These are phyloP conservation scores for Diachasmimorpha longicaudata DNA, from an alignment of 1,140 invertebrate species.

Conservation along the genomic window DNA sequence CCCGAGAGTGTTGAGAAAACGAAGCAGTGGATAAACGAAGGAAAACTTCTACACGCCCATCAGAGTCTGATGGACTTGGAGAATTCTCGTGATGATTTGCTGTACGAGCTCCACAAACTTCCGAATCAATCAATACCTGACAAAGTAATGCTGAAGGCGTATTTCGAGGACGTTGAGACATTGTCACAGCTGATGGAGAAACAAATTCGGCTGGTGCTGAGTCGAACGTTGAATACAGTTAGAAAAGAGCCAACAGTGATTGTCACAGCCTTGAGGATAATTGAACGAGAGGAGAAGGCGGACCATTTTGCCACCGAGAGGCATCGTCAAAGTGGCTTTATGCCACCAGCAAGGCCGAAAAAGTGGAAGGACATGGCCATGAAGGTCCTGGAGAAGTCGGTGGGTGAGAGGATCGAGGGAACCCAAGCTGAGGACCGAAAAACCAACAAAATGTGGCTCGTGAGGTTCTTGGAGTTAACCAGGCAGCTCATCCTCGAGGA, in stretches of 20 bases:
- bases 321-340: slow-evolving; percentile 83
- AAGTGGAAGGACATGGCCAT: slow-evolving; percentile 89
- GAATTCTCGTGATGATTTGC: slow-evolving; percentile 92
- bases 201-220: slow-evolving; percentile 87
- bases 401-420: slow-evolving; percentile 82
- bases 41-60: slow-evolving; percentile 93
- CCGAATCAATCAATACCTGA: slow-evolving; percentile 90
- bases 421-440: slow-evolving; percentile 91
- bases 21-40: slow-evolving; percentile 91
- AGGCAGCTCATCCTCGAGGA: slow-evolving; percentile 90
- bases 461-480: slow-evolving; percentile 78
- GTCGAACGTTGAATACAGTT: slow-evolving; percentile 91
- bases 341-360: slow-evolving; percentile 93
- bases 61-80: slow-evolving; percentile 95
- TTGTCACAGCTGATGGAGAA: slow-evolving; percentile 90
- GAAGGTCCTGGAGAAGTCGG: slow-evolving; percentile 83
- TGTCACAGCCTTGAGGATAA: slow-evolving; percentile 94
- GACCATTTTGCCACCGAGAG: slow-evolving; percentile 81
- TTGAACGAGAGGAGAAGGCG: slow-evolving; percentile 94
- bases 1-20: slow-evolving; percentile 96
- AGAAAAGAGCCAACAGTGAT: slow-evolving; percentile 94
- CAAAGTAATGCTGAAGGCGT: slow-evolving; percentile 89
- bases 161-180: slow-evolving; percentile 94
- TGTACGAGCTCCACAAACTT: slow-evolving; percentile 94
- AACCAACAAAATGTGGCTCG: slow-evolving; percentile 96